Conservation (phyloP, 2,113 vertebrate species). For the Ictalurus furcatus region DNA sequence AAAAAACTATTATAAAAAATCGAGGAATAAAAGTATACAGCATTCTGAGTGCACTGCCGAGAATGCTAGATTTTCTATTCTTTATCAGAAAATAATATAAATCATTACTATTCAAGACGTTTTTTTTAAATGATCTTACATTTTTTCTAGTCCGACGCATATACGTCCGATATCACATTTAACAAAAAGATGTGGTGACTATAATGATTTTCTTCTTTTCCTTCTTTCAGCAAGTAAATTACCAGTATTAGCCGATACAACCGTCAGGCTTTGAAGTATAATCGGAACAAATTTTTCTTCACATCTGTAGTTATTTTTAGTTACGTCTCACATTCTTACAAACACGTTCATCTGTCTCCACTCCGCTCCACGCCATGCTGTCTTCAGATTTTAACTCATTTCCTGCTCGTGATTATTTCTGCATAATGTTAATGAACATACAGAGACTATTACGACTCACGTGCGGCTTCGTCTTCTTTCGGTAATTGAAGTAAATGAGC, state of each 20-base stretch:
- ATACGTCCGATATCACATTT: not conserved
- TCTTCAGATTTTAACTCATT: not conserved
- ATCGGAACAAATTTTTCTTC: not conserved
- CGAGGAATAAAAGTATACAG: not conserved
- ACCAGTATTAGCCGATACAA: not conserved
- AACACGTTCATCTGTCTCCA: not conserved
- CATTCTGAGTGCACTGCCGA: not conserved
- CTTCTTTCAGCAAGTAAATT: not conserved
- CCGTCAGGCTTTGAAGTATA: not conserved
- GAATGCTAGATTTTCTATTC: not conserved
- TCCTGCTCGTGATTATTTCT: not conserved
- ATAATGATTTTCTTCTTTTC: not conserved
- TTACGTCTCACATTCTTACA: not conserved
- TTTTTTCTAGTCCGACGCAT: not conserved
- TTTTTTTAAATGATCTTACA: no score
- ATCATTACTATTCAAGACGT: no score
- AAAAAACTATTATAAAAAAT: not conserved
- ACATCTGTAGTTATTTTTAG: not conserved
- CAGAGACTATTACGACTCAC: not conserved
- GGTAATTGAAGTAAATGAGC: constrained; percentile 10
- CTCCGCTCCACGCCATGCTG: no score
- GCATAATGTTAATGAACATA: not conserved
- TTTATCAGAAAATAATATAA: not conserved
- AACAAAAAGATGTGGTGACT: not conserved
- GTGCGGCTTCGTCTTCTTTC: not conserved